These are phyloP conservation scores for Pocota personata DNA, from an alignment of 2,888 invertebrate species.

Conservation along the genomic window DNA sequence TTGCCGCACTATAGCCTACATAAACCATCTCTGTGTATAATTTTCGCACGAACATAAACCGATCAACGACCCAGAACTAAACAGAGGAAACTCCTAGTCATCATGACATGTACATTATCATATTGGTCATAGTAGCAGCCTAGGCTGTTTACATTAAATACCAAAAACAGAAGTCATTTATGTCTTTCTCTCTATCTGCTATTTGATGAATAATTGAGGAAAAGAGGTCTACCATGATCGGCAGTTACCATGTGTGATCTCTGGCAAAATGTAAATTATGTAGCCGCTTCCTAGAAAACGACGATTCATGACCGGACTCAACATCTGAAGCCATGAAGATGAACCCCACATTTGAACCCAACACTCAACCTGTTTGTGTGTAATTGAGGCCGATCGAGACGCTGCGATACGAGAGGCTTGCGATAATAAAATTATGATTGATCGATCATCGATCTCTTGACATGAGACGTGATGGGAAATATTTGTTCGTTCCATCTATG, in stretches of 20 bases:
- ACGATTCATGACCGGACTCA: conserved; percentile 57
- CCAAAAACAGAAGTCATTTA: background rate
- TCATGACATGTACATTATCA: background rate
- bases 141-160: conserved; percentile 8
- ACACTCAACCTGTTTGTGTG: conserved; percentile 39
- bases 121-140: background rate
- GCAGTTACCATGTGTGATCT: conserved; percentile 18
- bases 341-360: conserved; percentile 36
- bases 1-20: background rate
- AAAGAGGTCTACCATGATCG: conserved; percentile 46
- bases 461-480: conserved; percentile 72
- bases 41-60: conserved; percentile 45
- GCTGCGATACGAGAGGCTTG: conserved; percentile 44
- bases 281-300: conserved; percentile 61
- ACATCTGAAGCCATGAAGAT: conserved; percentile 14
- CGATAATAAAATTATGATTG: conserved; percentile 72
- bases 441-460: conserved; percentile 72
- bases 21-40: background rate
- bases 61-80: conserved; percentile 45
- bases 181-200: background rate
- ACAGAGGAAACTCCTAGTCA: background rate
- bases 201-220: conserved; percentile 16
- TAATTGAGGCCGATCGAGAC: conserved; percentile 64
- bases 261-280: conserved; percentile 39
- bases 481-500: conserved; percentile 51